Evolutionary conservation across 2,888 invertebrate species (phyloP).

Genomic region (Antheraea yamamai): DNA sequence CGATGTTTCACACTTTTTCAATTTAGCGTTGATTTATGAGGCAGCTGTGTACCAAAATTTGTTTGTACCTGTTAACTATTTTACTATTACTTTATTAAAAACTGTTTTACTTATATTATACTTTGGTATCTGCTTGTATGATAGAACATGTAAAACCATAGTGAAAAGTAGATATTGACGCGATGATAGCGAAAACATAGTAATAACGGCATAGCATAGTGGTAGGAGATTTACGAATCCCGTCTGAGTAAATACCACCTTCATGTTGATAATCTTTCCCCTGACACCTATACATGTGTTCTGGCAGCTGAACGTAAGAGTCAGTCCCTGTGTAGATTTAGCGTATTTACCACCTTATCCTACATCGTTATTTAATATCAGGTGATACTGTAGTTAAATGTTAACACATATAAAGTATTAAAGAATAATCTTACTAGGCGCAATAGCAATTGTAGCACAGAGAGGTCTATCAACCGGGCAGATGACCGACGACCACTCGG

Average conservation of each 20-base stretch:
- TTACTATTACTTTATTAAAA: not conserved
- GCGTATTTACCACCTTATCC: too few species aligned
- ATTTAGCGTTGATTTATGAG: not conserved
- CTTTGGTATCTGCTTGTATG: not conserved
- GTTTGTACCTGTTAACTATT: not conserved
- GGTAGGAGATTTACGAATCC: too few species aligned
- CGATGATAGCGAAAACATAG: too few species aligned
- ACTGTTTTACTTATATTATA: not conserved
- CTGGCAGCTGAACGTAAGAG: too few species aligned
- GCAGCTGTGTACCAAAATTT: not conserved
- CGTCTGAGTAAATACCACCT: too few species aligned
- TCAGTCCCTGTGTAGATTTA: too few species aligned
- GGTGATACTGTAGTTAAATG: too few species aligned
- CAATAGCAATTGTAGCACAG: constrained; percentile 53
- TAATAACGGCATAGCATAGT: too few species aligned
- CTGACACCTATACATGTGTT: too few species aligned
- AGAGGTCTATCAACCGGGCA: constrained; percentile 50
- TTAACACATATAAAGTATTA: not conserved
- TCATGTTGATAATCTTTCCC: too few species aligned
- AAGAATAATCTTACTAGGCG: constrained; percentile 45
- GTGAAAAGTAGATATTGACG: too few species aligned
- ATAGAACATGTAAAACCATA: not conserved
- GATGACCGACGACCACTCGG: constrained; percentile 30
- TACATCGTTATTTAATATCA: too few species aligned
- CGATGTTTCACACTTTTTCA: not conserved